Conservation (phyloP, 2,888 invertebrate genomes). For the Priapulus caudatus region DNA sequence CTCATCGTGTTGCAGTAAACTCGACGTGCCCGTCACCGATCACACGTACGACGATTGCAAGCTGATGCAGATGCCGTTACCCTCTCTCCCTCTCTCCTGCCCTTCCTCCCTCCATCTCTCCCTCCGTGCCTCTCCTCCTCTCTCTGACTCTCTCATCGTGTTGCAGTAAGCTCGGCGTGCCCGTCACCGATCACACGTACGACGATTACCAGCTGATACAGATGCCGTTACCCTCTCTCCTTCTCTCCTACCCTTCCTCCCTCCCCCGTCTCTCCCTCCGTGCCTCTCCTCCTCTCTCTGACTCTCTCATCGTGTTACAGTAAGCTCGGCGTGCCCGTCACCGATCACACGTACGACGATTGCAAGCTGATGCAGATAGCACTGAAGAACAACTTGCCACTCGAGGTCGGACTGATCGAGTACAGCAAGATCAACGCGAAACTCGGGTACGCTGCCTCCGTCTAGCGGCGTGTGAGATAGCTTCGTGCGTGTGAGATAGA, state of each 20-base stretch:
- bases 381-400: constrained; percentile 66
- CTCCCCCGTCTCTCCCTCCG: no score
- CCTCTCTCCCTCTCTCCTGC: no score
- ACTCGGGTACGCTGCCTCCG: constrained; percentile 50
- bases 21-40: constrained; percentile 73
- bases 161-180: constrained; percentile 63
- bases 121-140: no score
- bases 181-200: constrained; percentile 78
- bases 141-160: no score
- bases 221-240: no score
- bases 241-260: no score
- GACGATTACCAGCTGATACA: constrained; percentile 79
- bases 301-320: constrained; percentile 42
- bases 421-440: constrained; percentile 61
- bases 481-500: constrained; percentile 28
- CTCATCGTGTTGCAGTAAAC: constrained; percentile 53
- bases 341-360: constrained; percentile 86
- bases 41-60: constrained; percentile 86
- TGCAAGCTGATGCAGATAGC: constrained; percentile 70
- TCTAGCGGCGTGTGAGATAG: constrained; percentile 26
- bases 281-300: no score
- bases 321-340: constrained; percentile 66
- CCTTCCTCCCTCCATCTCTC: no score
- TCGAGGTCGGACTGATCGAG: constrained; percentile 59
- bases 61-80: no score